A percentile compares a stretch with the other conserved stretches of the same genome.
Conservation (phyloP, 2,797 vertebrate species). For the Argya squamiceps region DNA sequence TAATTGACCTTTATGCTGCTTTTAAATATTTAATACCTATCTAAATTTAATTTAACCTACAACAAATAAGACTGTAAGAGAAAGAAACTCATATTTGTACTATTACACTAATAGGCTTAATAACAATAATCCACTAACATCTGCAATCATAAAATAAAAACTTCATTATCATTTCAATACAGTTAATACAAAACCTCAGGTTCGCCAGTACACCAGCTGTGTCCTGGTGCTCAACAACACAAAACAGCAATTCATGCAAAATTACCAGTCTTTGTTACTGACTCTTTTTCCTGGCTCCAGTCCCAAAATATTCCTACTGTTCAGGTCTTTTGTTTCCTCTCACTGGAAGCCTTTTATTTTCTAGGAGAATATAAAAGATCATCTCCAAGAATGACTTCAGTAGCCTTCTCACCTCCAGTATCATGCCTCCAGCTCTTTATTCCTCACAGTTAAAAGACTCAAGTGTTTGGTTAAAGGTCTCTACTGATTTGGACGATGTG, state of each 20-base stretch:
- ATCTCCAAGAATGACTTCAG: conserved; percentile 31
- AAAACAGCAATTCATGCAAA: conserved; percentile 78
- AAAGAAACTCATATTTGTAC: conserved; percentile 70
- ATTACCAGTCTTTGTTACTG: conserved; percentile 75
- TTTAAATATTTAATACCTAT: not conserved
- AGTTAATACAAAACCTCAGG: conserved; percentile 74
- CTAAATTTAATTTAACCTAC: conserved; percentile 46
- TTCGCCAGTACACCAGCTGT: conserved; percentile 74
- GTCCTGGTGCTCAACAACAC: conserved; percentile 71
- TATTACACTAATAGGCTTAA: conserved; percentile 76
- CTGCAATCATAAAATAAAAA: conserved; percentile 78
- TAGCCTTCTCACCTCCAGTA: conserved; percentile 31
- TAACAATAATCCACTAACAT: conserved; percentile 77
- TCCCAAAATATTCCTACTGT: conserved; percentile 75
- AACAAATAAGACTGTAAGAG: conserved; percentile 59
- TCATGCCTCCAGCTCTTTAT: not conserved
- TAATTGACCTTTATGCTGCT: not conserved
- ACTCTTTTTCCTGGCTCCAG: conserved; percentile 73
- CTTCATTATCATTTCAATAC: conserved; percentile 79
- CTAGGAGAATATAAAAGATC: conserved; percentile 49
- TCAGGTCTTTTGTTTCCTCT: conserved; percentile 75
- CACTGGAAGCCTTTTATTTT: conserved; percentile 55
- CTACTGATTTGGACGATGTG: not conserved
- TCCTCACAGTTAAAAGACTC: not conserved
- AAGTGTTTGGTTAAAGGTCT: not conserved